Evolutionary conservation across 2,888 invertebrate genomes (phyloP).

Genomic region (Athripsodes cinereus): DNA sequence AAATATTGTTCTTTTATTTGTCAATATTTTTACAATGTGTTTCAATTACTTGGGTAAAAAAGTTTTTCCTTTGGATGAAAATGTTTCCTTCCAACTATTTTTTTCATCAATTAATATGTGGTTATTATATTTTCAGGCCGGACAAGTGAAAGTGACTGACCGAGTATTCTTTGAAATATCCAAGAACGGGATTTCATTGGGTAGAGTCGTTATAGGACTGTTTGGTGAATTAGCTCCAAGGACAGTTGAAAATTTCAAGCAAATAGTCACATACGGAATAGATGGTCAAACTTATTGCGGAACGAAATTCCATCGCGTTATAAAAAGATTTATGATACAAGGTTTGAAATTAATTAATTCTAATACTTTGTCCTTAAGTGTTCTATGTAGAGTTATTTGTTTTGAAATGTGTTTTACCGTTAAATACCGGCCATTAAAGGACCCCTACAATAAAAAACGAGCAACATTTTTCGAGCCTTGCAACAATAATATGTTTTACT

Average conservation of each 20-base stretch:
- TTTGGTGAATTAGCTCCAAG: conserved; percentile 83
- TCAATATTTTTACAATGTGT: too few relatives aligned
- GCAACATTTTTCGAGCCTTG: too few relatives aligned
- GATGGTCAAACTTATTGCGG: conserved; percentile 73
- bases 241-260: conserved; percentile 80
- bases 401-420: neutral
- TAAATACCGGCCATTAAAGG: neutral
- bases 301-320: conserved; percentile 75
- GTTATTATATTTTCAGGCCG: conserved; percentile 50
- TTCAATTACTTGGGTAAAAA: too few relatives aligned
- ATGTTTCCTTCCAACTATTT: too few relatives aligned
- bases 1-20: too few relatives aligned
- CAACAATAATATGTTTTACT: too few relatives aligned
- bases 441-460: neutral
- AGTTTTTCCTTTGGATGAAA: too few relatives aligned
- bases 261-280: conserved; percentile 70
- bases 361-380: neutral
- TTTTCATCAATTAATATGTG: too few relatives aligned
- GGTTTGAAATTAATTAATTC: conserved; percentile 51
- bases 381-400: neutral
- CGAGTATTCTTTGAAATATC: conserved; percentile 78
- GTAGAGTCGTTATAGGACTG: conserved; percentile 79
- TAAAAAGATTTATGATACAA: conserved; percentile 88
- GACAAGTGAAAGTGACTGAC: conserved; percentile 66
- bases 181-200: conserved; percentile 64